Evolutionary conservation across 2,113 vertebrate genomes (phyloP), one percentile per base, ranked within the genome.

Genomic region (Hiodon tergisus): DNA sequence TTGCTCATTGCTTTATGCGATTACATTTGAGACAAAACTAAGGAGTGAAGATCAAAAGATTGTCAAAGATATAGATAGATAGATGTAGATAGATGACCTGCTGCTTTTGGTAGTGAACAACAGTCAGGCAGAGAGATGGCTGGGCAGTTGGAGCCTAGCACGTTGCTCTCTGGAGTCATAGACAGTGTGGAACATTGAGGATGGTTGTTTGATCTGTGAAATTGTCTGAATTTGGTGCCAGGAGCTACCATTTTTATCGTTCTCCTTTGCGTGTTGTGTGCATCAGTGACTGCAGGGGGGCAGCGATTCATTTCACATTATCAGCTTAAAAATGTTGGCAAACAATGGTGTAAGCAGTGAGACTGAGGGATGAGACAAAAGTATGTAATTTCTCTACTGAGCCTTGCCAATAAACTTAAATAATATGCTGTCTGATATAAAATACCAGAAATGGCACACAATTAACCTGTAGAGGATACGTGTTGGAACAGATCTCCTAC

Each of bases 191-290:
- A 51, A 11, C n/a, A 72, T 31, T 31, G 31, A 46, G 17, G 55
- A 5, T 14, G 31, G 4, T 11, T 31, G 46, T 55, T 11, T 31
- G 77, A 5, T 75, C 80, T 85, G 50, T 79, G 82, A 85, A 85
- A 82, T 58, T 8, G 83, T 82, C 78, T 82, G 67, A 55, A 75
- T 83, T 74, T 58, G 10, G 47, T 78, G 82, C 81, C 84, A 84
- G 74, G 68, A 31, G 72, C 6, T 84, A 85, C 83, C 87, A 87
- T 74, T 74, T 66, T 75, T 69, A 3, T 75, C 77, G 81, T 79
- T 81, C 76, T 70, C 77, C 76, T 5, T 4, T 0, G 57, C 82
- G 53, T 78, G 69, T 31, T 4, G 16, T 60, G 71, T 31, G n/a
- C 61, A 51, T 13, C 4, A 17, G 13, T 0, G 68, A 46, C 55